These are phyloP conservation scores for Fragum fragum DNA, from an alignment of 2,888 invertebrate species.

Conservation along the genomic window DNA sequence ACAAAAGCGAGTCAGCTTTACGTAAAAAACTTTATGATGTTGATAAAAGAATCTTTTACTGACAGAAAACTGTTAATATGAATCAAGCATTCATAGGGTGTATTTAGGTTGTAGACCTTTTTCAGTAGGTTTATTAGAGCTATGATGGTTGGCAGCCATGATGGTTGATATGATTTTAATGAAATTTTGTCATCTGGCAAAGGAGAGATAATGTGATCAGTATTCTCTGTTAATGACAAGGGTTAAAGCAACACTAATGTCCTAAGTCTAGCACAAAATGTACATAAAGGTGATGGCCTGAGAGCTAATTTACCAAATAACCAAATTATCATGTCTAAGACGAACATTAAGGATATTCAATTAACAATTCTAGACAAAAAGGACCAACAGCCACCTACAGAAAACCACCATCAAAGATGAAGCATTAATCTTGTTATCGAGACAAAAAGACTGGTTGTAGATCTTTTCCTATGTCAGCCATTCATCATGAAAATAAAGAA, in stretches of 20 bases:
- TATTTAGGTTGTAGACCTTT: too few species aligned
- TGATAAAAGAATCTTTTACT: too few species aligned
- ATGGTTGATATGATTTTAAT: background rate
- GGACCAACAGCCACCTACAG: background rate
- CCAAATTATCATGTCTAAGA: conserved; percentile 62
- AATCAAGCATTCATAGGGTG: too few species aligned
- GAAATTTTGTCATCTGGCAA: too few species aligned
- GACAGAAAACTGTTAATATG: too few species aligned
- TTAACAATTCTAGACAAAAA: conserved; percentile 49
- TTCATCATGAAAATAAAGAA: conserved; percentile 31
- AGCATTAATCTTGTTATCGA: conserved; percentile 29
- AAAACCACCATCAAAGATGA: conserved; percentile 25
- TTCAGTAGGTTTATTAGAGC: background rate
- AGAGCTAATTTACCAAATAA: conserved; percentile 58
- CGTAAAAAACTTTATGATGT: too few species aligned
- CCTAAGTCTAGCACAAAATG: conserved; percentile 8
- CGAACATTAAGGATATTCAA: conserved; percentile 61
- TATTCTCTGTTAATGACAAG: background rate
- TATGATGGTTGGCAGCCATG: background rate
- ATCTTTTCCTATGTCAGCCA: conserved; percentile 19
- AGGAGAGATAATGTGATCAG: too few species aligned
- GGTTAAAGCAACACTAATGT: conserved; percentile 9
- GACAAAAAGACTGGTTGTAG: conserved; percentile 29
- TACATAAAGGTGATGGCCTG: conserved; percentile 19
- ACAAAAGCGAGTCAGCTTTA: too few species aligned